A percentile compares a stretch with the other conserved stretches of the same genome.
Conservation (phyloP, 2,797 vertebrate genomes). For the Sebastes variabilis region DNA sequence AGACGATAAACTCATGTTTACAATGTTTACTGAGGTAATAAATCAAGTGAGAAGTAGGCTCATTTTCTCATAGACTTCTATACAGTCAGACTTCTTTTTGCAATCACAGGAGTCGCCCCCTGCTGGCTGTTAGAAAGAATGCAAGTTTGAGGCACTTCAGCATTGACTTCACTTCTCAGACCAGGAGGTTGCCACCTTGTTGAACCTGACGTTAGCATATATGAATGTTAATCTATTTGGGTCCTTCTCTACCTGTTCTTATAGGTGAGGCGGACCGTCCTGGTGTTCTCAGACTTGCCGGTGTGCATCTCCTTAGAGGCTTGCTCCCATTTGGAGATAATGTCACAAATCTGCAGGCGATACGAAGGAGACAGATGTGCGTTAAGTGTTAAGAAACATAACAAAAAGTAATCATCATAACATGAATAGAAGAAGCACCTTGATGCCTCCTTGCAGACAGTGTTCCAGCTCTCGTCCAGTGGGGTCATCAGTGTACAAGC, state of each 20-base stretch:
- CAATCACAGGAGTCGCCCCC: no score
- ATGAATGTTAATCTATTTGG: background rate
- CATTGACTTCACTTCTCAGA: no score
- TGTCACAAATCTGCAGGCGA: conserved; percentile 91
- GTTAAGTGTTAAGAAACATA: background rate
- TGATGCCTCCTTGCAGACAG: conserved; percentile 92
- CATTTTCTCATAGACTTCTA: no score
- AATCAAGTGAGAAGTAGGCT: no score
- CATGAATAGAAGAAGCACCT: conserved; percentile 78
- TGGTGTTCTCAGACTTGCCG: conserved; percentile 93
- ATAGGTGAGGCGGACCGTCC: conserved; percentile 94
- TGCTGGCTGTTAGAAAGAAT: no score
- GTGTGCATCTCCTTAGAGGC: conserved; percentile 94
- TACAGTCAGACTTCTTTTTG: no score
- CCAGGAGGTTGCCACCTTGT: no score
- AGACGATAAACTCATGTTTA: no score
- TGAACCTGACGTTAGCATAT: background rate
- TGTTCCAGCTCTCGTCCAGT: conserved; percentile 93
- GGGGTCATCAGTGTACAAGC: conserved; percentile 94
- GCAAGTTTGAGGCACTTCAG: no score
- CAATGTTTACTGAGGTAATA: no score
- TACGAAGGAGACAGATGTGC: background rate
- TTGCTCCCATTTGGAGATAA: conserved; percentile 99
- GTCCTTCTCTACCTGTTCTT: conserved; percentile 89
- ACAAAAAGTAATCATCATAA: no score